These are phyloP conservation scores for Tragelaphus strepsiceros DNA, from an alignment of 2,113 vertebrate species.

Conservation along the genomic window DNA sequence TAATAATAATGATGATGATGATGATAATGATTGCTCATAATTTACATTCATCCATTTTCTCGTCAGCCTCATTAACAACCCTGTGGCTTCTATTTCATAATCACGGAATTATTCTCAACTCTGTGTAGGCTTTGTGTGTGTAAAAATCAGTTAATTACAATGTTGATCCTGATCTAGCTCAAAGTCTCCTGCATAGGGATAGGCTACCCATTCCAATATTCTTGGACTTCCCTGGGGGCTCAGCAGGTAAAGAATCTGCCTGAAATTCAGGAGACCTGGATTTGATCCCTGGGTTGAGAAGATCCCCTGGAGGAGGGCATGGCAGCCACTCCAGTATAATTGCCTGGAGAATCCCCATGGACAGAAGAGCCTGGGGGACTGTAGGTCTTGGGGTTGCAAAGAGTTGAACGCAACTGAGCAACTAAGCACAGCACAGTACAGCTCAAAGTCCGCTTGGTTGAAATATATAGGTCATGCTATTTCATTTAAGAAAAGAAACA, in stretches of 20 bases:
- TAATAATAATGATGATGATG: neutral
- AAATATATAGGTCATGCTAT: neutral
- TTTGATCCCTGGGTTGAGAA: neutral
- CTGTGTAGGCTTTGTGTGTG: neutral
- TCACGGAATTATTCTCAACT: neutral
- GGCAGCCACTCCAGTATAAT: neutral
- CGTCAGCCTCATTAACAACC: neutral
- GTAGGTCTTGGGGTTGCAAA: neutral
- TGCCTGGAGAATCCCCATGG: neutral
- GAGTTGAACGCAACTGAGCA: neutral
- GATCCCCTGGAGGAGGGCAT: neutral
- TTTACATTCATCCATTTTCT: neutral
- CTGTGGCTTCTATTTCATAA: neutral
- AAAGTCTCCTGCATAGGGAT: neutral
- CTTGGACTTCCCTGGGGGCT: neutral
- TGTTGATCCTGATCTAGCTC: neutral
- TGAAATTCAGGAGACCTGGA: neutral
- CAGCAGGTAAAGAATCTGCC: neutral
- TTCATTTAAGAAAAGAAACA: neutral
- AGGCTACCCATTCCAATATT: neutral
- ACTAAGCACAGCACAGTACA: neutral
- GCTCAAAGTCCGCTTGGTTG: neutral
- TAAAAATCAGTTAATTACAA: neutral
- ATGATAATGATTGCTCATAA: neutral
- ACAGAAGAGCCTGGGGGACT: neutral